These are phyloP conservation scores for Aurelia sp. DNA, from an alignment of 30 jellyfish, hydroid and myxozoan genomes.

Conservation along the genomic window DNA sequence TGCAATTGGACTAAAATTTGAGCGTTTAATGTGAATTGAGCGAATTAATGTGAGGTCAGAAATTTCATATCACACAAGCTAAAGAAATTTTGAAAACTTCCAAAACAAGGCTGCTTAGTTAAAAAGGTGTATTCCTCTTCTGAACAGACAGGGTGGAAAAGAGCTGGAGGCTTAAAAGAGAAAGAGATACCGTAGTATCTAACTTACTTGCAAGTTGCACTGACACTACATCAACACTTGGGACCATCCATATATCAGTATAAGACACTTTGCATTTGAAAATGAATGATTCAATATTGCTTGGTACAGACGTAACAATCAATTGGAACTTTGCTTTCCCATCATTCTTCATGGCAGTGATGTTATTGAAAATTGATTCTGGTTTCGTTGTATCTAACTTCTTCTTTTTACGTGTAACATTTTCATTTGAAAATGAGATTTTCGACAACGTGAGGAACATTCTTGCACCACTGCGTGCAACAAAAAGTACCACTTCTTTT, in stretches of 20 bases:
- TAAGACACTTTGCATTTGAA: constrained; percentile 11
- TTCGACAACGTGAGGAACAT: background rate
- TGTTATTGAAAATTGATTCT: constrained; percentile 27
- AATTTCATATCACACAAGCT: too few relatives aligned
- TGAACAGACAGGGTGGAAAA: too few relatives aligned
- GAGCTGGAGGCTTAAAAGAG: too few relatives aligned
- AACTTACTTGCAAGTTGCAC: constrained; percentile 60
- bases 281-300: background rate
- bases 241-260: constrained; percentile 8
- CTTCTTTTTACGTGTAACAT: background rate
- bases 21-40: too few relatives aligned
- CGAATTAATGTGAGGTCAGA: too few relatives aligned
- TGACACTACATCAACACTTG: background rate
- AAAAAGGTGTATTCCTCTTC: too few relatives aligned
- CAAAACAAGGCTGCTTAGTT: too few relatives aligned
- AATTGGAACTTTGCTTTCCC: constrained; percentile 10
- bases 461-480: background rate
- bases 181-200: too few relatives aligned
- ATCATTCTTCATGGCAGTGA: constrained; percentile 4
- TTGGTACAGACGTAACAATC: constrained; percentile 25
- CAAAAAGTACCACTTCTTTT: background rate
- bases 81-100: too few relatives aligned
- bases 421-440: background rate
- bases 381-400: background rate
- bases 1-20: too few relatives aligned